Percentiles rank a stretch among this genome's conserved stretches.
Conservation (phyloP, 2,888 invertebrate species). For the Luperina testacea region DNA sequence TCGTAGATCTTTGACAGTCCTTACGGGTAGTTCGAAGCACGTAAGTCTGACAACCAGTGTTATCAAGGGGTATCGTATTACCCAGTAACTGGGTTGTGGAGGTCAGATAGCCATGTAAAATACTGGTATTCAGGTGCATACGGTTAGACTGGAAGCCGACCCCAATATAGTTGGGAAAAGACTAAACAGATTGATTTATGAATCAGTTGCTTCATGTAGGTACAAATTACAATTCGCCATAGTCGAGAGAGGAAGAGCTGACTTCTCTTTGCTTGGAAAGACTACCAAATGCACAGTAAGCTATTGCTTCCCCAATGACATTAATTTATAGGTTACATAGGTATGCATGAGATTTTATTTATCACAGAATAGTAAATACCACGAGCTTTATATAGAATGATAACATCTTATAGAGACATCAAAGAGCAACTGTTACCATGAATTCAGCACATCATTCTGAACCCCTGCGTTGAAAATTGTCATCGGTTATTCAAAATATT, state of each 20-base stretch:
- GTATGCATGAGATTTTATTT: neutral
- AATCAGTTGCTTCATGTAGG: too few species aligned
- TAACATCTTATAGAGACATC: too few species aligned
- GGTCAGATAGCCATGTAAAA: neutral
- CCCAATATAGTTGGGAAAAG: neutral
- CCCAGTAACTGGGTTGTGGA: neutral
- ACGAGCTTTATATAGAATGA: neutral
- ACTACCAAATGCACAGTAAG: neutral
- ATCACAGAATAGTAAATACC: neutral
- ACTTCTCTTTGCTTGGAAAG: neutral
- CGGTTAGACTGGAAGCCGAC: neutral
- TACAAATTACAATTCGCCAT: neutral
- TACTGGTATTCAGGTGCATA: neutral
- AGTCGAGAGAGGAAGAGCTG: too few species aligned
- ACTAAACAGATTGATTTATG: neutral
- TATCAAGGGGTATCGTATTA: neutral
- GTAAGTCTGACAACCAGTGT: neutral
- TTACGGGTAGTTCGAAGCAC: neutral
- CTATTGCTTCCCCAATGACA: neutral
- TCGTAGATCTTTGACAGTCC: too few species aligned
- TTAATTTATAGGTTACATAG: too few species aligned
- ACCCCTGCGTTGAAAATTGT: too few species aligned
- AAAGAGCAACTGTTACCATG: too few species aligned
- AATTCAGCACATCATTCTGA: too few species aligned
- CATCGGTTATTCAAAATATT: too few species aligned